Base-by-base conservation (phyloP, 2,797 vertebrate species). In the Platyrinchus mystaceus region DNA sequence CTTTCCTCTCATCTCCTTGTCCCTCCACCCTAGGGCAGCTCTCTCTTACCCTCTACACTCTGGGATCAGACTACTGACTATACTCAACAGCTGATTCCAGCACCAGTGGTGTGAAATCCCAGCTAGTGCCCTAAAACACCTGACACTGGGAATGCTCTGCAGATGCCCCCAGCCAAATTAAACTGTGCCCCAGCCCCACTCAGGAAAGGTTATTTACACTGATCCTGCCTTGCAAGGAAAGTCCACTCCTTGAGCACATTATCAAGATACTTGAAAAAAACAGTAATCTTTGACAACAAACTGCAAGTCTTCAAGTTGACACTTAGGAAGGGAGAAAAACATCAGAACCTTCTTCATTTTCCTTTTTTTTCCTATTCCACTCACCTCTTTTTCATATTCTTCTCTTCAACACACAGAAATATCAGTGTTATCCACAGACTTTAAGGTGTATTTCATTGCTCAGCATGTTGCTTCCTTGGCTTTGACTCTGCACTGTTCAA, bases 81-180 rank as follows among this genome's bases (percentile, higher is more conserved):
- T 46, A 22, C 23, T 36, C n/a, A 36, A 23, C 1, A 5, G 39
- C 21, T 32, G 32, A 71, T 14, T 49, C 32, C 52, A 53, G 34
- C 32, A 67, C 43, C 52, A 69, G 49, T 5, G 27, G 30, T 2
- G 2, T 30, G 23, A 87, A 80, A 55, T 41, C 24, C 34, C 60
- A 89, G 22, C 9, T 37, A 64, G 17, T 0, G 0, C 19, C 47
- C 36, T 16, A 19, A 30, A 62, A 76, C n/a, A 24, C 2, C 6
- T 1, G 6, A 53, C 20, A 14, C 14, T 20, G 23, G 34, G 17
- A 85, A 12, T 24, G 28, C 30, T 14, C 30, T 52, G 14, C 0
- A 0, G 52, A 43, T 67, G 37, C 2, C 10, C 6, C 7, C 30
- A 66, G 26, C 22, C 47, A 84, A 71, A 26, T 24, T 55, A 55